Conservation (phyloP, 2,797 vertebrate genomes). For the Tragopan temminckii region DNA sequence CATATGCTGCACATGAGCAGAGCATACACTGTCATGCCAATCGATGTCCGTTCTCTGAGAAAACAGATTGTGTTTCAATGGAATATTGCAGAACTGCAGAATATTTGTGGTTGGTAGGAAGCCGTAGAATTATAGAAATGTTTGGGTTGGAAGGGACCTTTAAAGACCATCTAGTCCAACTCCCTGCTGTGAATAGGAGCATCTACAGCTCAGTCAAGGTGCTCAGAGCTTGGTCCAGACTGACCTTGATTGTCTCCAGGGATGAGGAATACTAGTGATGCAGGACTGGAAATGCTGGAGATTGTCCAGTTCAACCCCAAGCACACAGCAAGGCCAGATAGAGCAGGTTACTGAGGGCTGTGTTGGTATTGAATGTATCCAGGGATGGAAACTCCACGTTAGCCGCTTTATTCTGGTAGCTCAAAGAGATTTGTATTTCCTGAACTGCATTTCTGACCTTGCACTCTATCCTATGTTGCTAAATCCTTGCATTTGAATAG, state of each 20-base stretch:
- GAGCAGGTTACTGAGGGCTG: neutral
- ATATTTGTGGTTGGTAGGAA: neutral
- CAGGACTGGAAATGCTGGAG: too few species aligned
- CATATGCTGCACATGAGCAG: neutral
- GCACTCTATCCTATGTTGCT: rapidly evolving
- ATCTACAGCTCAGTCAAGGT: too few species aligned
- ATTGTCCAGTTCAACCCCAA: neutral
- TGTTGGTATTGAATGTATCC: neutral
- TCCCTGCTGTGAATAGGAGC: too few species aligned
- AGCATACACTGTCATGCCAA: neutral
- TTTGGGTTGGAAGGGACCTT: too few species aligned
- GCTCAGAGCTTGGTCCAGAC: too few species aligned
- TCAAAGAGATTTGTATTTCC: neutral
- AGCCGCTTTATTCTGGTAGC: neutral
- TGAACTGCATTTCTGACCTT: neutral
- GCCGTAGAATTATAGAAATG: too few species aligned
- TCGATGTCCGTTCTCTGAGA: neutral
- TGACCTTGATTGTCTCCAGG: too few species aligned
- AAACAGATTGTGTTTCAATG: neutral
- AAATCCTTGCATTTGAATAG: neutral
- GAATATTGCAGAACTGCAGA: neutral
- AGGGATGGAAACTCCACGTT: neutral
- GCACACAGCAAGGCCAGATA: neutral
- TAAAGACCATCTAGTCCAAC: too few species aligned
- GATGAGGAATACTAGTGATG: too few species aligned